These are phyloP conservation scores for Pomacea maculata DNA, from an alignment of 1,140 invertebrate species.

Conservation along the genomic window DNA sequence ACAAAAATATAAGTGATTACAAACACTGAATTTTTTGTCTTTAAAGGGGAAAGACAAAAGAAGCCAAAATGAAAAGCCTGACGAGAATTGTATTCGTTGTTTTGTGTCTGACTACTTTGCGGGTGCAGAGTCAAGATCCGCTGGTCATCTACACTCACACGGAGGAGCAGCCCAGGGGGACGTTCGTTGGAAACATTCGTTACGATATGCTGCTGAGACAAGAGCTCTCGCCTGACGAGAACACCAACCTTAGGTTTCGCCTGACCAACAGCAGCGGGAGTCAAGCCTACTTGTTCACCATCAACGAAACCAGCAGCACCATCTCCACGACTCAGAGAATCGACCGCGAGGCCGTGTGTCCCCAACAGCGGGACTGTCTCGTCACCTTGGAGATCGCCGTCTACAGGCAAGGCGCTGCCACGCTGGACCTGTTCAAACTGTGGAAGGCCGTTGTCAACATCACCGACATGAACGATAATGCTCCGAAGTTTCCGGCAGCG, in stretches of 20 bases:
- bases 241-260: slow-evolving; percentile 3
- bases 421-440: slow-evolving; percentile 28
- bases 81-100: too few relatives aligned
- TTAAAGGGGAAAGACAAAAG: too few relatives aligned
- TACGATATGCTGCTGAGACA: slow-evolving; percentile 6
- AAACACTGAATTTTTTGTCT: too few relatives aligned
- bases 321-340: slow-evolving; percentile 69
- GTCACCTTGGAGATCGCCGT: slow-evolving; percentile 33
- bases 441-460: slow-evolving; percentile 38
- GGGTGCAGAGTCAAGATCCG: neutral
- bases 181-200: slow-evolving; percentile 20
- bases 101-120: too few relatives aligned
- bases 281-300: slow-evolving; percentile 72
- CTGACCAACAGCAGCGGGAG: neutral
- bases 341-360: slow-evolving; percentile 49
- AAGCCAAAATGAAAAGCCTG: too few relatives aligned
- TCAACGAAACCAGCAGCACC: slow-evolving; percentile 88
- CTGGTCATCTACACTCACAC: slow-evolving; percentile 3
- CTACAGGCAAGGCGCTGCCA: slow-evolving; percentile 14
- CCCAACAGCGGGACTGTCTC: slow-evolving; percentile 27
- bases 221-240: neutral
- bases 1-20: too few relatives aligned
- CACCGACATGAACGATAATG: slow-evolving; percentile 58
- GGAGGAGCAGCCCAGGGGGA: slow-evolving; percentile 20
- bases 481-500: slow-evolving; percentile 47